Conservation (phyloP, 2,888 invertebrate genomes). For the Pseudococcus longispinus region DNA sequence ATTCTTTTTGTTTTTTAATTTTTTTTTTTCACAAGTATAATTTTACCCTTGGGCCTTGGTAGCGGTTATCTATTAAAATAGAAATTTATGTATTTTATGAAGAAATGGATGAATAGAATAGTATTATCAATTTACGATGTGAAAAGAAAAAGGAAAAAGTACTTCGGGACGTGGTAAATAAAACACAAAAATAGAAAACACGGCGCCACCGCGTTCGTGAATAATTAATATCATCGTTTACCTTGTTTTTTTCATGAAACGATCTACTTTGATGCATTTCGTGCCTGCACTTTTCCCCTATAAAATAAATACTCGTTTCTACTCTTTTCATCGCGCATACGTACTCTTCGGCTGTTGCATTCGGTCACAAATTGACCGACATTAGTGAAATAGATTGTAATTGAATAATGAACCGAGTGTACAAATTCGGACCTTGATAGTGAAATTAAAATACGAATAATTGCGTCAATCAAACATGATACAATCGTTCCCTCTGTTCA, state of each 20-base stretch:
- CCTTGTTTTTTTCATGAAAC: neutral
- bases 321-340: neutral
- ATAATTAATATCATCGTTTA: conserved; percentile 7
- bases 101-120: too few species aligned
- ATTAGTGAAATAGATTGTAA: too few species aligned
- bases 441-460: too few species aligned
- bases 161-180: neutral
- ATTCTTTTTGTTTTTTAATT: neutral
- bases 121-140: too few species aligned
- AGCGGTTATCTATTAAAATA: too few species aligned
- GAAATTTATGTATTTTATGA: too few species aligned
- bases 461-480: neutral
- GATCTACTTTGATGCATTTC: neutral
- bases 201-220: neutral
- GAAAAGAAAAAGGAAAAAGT: neutral
- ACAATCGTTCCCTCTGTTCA: too few species aligned
- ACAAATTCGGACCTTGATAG: too few species aligned
- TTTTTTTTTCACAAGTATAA: too few species aligned
- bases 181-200: neutral
- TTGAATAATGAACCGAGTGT: too few species aligned
- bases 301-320: neutral
- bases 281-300: neutral
- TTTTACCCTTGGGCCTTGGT: too few species aligned
- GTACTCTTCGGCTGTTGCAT: neutral
- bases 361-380: neutral